These are phyloP conservation scores for Acrocera orbiculus DNA, from an alignment of 2,888 invertebrate genomes.

Conservation along the genomic window DNA sequence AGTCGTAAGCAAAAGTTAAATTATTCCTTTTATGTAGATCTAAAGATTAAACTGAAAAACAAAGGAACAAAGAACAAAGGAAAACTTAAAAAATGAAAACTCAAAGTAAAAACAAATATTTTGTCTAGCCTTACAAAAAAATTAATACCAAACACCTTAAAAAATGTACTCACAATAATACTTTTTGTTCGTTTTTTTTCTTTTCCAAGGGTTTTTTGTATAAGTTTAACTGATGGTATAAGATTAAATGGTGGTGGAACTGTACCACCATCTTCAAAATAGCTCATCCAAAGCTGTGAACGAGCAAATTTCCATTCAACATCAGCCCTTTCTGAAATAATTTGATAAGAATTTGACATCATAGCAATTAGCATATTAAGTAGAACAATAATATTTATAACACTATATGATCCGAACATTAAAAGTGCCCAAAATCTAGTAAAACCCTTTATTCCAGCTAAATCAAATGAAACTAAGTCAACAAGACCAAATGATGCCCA, in stretches of 20 bases:
- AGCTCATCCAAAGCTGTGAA: slow-evolving; percentile 92
- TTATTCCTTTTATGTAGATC: no score
- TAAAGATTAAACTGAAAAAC: no score
- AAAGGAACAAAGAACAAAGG: no score
- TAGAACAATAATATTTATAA: slow-evolving; percentile 90
- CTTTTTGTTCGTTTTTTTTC: slow-evolving; percentile 36
- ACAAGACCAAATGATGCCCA: slow-evolving; percentile 97
- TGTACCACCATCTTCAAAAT: slow-evolving; percentile 83
- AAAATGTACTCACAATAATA: slow-evolving; percentile 38
- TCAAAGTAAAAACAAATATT: no score
- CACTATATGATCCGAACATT: slow-evolving; percentile 95
- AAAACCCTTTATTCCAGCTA: slow-evolving; percentile 88
- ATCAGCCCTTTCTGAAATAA: slow-evolving; percentile 89
- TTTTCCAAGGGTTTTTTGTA: slow-evolving; percentile 36
- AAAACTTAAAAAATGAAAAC: no score
- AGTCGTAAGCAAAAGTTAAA: no score
- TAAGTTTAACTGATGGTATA: slow-evolving; percentile 66
- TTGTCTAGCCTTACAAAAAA: no score
- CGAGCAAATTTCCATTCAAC: slow-evolving; percentile 96
- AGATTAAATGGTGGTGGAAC: slow-evolving; percentile 91
- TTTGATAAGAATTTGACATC: slow-evolving; percentile 98
- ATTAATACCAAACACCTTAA: no score
- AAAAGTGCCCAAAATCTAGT: slow-evolving; percentile 92
- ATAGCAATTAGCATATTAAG: slow-evolving; percentile 97
- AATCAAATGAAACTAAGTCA: slow-evolving; percentile 82